Percentiles rank a stretch among this genome's conserved stretches.
These are phyloP conservation scores for Sciaenops ocellatus DNA, from an alignment of 2,797 vertebrate species.

Conservation along the genomic window DNA sequence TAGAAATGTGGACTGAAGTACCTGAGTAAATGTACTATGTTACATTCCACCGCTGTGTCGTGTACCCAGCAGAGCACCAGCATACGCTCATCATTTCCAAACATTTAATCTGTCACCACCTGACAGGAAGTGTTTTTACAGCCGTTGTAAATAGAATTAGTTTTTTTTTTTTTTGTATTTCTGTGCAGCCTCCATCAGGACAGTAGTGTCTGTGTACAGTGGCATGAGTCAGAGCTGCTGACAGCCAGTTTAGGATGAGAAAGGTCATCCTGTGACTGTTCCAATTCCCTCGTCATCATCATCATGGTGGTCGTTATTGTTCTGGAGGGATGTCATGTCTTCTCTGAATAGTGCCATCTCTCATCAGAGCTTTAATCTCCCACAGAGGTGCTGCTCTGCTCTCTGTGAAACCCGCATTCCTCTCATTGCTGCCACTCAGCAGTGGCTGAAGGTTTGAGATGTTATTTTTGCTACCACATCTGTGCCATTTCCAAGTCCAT, in stretches of 20 bases:
- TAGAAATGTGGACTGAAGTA: background rate
- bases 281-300: conserved; percentile 37
- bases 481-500: background rate
- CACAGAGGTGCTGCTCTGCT: conserved; percentile 24
- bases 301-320: conserved; percentile 30
- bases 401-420: conserved; percentile 40
- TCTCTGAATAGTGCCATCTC: conserved; percentile 50
- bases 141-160: background rate
- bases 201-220: conserved; percentile 23
- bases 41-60: background rate
- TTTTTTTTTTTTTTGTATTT: background rate
- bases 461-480: conserved; percentile 21
- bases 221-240: conserved; percentile 60
- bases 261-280: conserved; percentile 52
- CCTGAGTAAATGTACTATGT: background rate
- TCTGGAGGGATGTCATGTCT: conserved; percentile 33
- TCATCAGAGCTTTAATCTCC: conserved; percentile 57
- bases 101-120: background rate
- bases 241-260: conserved; percentile 35
- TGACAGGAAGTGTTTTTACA: background rate
- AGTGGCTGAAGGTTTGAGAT: conserved; percentile 20
- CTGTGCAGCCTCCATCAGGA: conserved; percentile 4
- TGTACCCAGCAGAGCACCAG: background rate
- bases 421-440: conserved; percentile 38
- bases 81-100: background rate